These are phyloP conservation scores for Tursiops truncatus DNA, from an alignment of 2,113 vertebrate species.

Conservation along the genomic window DNA sequence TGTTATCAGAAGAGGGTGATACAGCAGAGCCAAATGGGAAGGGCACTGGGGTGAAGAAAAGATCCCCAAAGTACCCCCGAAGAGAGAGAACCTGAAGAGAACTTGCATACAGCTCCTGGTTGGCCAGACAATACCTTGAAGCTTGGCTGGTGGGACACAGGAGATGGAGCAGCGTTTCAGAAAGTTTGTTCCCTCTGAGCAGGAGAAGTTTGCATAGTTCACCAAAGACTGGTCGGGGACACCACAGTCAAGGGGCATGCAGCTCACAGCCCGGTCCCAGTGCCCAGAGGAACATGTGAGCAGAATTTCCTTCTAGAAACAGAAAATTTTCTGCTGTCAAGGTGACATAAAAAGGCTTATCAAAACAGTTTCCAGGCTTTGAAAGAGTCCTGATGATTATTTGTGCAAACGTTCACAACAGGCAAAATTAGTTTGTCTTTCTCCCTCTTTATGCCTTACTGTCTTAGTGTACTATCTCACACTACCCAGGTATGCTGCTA, in stretches of 20 bases:
- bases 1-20: neutral
- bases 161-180: slow-evolving; percentile 91
- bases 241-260: slow-evolving; percentile 89
- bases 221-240: slow-evolving; percentile 89
- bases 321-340: slow-evolving; percentile 47
- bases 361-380: neutral
- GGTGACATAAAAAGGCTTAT: neutral
- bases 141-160: slow-evolving; percentile 94
- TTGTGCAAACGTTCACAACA: neutral
- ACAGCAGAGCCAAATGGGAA: neutral
- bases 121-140: slow-evolving; percentile 89
- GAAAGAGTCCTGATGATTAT: neutral
- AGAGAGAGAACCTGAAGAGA: neutral
- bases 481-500: too few relatives aligned
- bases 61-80: neutral
- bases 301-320: slow-evolving; percentile 82
- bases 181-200: slow-evolving; percentile 89
- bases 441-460: neutral
- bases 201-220: slow-evolving; percentile 92
- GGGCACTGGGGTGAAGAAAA: neutral
- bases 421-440: neutral
- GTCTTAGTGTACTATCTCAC: neutral
- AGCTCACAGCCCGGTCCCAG: slow-evolving; percentile 92
- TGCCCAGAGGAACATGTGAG: slow-evolving; percentile 88
- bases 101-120: rapidly evolving